Evolutionary conservation across 2,113 vertebrate genomes (phyloP), one percentile per base, ranked within the genome.

Genomic region (Brachypteracias leptosomus): DNA sequence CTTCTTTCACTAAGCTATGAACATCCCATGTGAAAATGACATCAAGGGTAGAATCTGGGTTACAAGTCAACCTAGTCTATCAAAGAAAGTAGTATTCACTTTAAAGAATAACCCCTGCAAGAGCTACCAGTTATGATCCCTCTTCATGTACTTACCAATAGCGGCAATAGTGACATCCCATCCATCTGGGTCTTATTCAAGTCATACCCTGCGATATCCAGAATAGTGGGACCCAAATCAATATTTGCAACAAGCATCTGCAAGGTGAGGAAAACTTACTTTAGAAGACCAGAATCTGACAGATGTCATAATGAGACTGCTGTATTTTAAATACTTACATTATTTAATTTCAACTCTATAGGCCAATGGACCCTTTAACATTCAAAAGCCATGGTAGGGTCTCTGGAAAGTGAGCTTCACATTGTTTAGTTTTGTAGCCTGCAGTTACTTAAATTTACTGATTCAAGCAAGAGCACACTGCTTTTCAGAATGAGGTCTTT

Each of bases 131-230:
- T 73, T 81, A 54, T 59, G 40, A 29, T 47, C 46, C 28, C 52
- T 19, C 40, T 36, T 25, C 2, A 0, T 47, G 22, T 63, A 97
- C 98, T 98, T 96, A 99, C 99, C 99, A 99, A 96, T 21, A 99
- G 90, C 0, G 99, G 98, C 94, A 99, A 90, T 36, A 99, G 98
- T 36, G 99, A 99, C 98, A 98, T 98, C 46, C 99, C 99, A 76
- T 99, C 99, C 99, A 99, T 99, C 95, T 99, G 98, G 3, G 99
- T 99, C 95, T 98, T 99, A 97, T 98, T 99, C 87, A 98, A 80
- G 80, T 98, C 93, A 81, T 98, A 98, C 22, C 99, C 99, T 2
- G 99, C 99, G 2, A 99, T 99, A 96, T 99, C 99, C 98, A 99
- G 97, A 91, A 99, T 98, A 83, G 99, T 99, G 31, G 99, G 99